phyloP scores from a whole-genome alignment of 2,113 vertebrate genomes.

The Scomber colias region DNA sequence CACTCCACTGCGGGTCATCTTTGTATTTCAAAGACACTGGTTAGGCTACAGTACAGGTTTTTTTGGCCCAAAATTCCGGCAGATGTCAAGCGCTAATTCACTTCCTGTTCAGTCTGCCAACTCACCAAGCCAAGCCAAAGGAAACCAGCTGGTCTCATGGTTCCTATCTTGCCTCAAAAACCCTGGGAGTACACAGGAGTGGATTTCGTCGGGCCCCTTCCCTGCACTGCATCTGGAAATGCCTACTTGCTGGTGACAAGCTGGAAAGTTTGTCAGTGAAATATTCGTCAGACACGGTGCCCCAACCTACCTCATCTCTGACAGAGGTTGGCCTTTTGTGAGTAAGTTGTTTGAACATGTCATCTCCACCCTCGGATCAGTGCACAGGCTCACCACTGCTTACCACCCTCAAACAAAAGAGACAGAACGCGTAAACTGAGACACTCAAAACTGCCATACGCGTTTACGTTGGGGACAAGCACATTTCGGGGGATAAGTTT shows the following conservation, averaged over 20 bases:
- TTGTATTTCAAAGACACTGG: not conserved
- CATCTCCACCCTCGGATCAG: not conserved
- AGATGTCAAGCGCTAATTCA: not conserved
- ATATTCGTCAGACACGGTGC: too few species aligned
- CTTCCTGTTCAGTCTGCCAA: not conserved
- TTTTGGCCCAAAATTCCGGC: not conserved
- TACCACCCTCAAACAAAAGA: not conserved
- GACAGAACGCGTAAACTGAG: not conserved
- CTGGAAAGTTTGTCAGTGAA: too few species aligned
- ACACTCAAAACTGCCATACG: not conserved
- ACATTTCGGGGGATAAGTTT: not conserved
- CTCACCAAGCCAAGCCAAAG: not conserved
- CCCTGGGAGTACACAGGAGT: not conserved
- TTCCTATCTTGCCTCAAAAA: not conserved
- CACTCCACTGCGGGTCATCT: too few species aligned
- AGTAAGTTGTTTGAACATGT: not conserved
- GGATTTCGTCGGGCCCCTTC: too few species aligned
- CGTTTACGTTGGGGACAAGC: not conserved
- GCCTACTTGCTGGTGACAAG: too few species aligned
- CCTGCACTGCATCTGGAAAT: too few species aligned
- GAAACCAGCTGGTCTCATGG: conserved; percentile 10
- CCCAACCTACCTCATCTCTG: too few species aligned
- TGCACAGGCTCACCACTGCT: conserved; percentile 6
- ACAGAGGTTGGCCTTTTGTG: too few species aligned
- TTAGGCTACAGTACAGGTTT: not conserved